Evolutionary conservation across 35 echinoderm and acorn worm genomes (phyloP).

Genomic region (Ophioderma brevispina): DNA sequence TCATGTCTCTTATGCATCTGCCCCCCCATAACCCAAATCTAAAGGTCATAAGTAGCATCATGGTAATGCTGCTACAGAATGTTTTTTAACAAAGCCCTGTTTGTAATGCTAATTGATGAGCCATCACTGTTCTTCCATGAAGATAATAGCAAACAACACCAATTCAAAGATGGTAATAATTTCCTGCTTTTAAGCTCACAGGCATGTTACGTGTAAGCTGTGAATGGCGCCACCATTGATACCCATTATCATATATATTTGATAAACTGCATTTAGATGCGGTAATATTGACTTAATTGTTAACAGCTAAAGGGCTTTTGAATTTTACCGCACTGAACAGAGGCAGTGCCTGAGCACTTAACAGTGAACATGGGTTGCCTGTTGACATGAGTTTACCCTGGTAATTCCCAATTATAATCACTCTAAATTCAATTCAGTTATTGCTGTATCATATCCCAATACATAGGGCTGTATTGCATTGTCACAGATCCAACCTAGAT

Average conservation of each 20-base stretch:
- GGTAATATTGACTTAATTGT: too few relatives aligned
- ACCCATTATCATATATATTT: not conserved
- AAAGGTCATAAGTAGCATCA: too few relatives aligned
- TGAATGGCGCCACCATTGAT: not conserved
- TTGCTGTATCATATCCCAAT: not conserved
- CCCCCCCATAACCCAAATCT: too few relatives aligned
- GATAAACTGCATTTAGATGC: not conserved
- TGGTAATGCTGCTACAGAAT: too few relatives aligned
- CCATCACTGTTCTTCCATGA: too few relatives aligned
- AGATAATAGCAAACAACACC: too few relatives aligned
- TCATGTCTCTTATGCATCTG: too few relatives aligned
- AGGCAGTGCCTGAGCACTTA: not conserved
- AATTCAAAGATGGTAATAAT: too few relatives aligned
- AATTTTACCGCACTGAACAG: not conserved
- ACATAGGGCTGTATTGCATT: not conserved
- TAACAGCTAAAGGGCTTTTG: not conserved
- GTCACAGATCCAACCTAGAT: too few relatives aligned
- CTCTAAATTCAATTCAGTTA: not conserved
- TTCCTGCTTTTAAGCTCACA: not conserved
- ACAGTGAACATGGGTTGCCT: not conserved
- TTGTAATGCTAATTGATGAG: too few relatives aligned
- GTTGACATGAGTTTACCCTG: not conserved
- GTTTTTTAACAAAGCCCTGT: too few relatives aligned
- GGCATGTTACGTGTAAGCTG: not conserved
- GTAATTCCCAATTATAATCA: not conserved